Evolutionary conservation across 2,888 invertebrate species (phyloP).

Genomic region (Chrysina gloriosa): DNA sequence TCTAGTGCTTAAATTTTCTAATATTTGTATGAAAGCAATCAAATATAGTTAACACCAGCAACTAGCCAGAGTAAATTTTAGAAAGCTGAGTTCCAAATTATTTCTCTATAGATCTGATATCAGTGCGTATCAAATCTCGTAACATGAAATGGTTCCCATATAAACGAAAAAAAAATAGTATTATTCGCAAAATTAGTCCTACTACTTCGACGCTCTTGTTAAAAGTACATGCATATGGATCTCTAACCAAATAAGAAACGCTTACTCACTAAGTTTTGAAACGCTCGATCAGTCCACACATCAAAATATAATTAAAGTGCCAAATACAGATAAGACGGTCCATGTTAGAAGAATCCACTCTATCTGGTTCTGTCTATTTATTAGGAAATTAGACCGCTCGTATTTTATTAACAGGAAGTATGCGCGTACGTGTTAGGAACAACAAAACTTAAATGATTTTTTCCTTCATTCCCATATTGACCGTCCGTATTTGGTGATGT

Average conservation of each 20-base stretch:
- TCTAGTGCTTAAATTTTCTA: too few species aligned
- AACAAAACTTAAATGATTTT: constrained; percentile 4
- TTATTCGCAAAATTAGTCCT: background rate
- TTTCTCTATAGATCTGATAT: too few species aligned
- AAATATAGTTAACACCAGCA: too few species aligned
- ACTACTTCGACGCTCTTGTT: background rate
- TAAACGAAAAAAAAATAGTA: too few species aligned
- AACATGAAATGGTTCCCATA: too few species aligned
- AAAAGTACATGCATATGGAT: background rate
- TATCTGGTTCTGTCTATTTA: background rate
- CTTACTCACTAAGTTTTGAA: constrained; percentile 31
- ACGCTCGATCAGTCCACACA: constrained; percentile 34
- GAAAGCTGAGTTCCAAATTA: too few species aligned
- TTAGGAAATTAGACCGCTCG: constrained; percentile 23
- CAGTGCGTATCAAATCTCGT: too few species aligned
- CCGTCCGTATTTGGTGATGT: constrained; percentile 24
- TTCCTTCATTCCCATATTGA: constrained; percentile 3
- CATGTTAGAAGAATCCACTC: constrained; percentile 16
- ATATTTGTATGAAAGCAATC: too few species aligned
- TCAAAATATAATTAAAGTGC: constrained; percentile 48
- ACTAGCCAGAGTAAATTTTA: too few species aligned
- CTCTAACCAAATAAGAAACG: constrained; percentile 6
- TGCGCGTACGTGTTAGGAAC: background rate
- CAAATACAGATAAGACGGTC: constrained; percentile 42
- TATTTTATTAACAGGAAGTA: constrained; percentile 30